Base-by-base conservation (phyloP, 2,888 invertebrate genomes). In the Drosophila glabriapex region DNA sequence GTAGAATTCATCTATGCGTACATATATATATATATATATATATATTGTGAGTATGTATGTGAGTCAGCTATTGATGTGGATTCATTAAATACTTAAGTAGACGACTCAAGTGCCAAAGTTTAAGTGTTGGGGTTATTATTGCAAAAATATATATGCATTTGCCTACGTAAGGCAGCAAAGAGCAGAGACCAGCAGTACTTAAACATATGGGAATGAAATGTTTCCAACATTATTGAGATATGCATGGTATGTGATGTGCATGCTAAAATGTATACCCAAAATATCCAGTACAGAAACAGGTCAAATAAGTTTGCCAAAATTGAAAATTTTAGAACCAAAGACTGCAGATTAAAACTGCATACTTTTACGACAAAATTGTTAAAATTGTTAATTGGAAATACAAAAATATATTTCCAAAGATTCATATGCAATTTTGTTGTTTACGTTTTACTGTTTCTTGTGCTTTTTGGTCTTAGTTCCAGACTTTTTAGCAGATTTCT, bases 71-170 rank as follows among this genome's bases (percentile, higher is more conserved):
- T 52, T 37, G 63, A 78, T 73, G 75, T 68, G 2, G 71, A 84
- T 87, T 89, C 87, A 89, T 85, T 84, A 89, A 89, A 84, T 86
- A 78, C 85, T 85, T 85, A 89, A 89, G 87, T 69, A 75, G 77
- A 63, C 67, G 74, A 61, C 73, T 85, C 85, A 89, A 85, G 85
- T 85, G 89, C 87, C 85, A 85, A 84, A 80, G 78, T 71, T 82
- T 68, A 84, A 85, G 85, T 89, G 87, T 80, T 73, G 50, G 60
- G 61, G 58, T 68, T 77, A 75, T 65, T 78, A 78, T 86, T 89
- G 89, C 85, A 87, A 85, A 85, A 86, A 65, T 55, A 72, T 49
- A 62, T 29, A 29, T 41, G 4, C 14, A 39, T 22, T 0, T 54
- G 35, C 64, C 80, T 61, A 33, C 63, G 62, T 29, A 39, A 33